Percentiles rank a stretch among this genome's conserved stretches.
Conservation (phyloP, 1,140 invertebrate genomes). For the Eueides isabella region DNA sequence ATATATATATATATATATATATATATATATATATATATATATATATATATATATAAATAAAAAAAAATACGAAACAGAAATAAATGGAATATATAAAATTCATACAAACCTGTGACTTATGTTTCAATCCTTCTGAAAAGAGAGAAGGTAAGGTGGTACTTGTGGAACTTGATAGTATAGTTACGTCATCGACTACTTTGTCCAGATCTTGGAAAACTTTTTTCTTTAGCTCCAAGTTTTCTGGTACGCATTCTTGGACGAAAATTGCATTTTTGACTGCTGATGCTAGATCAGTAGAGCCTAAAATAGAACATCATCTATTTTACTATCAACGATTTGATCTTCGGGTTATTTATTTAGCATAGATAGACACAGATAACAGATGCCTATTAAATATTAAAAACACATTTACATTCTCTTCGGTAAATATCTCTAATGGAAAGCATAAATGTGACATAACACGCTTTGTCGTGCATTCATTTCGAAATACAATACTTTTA, state of each 20-base stretch:
- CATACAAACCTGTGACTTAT: slow-evolving; percentile 85
- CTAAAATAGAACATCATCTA: slow-evolving; percentile 70
- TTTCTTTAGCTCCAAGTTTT: slow-evolving; percentile 92
- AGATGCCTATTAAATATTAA: not conserved
- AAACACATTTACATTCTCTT: not conserved
- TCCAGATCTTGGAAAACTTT: slow-evolving; percentile 92
- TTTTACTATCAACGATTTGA: not conserved
- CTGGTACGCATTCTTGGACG: slow-evolving; percentile 96
- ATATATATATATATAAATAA: too few species aligned
- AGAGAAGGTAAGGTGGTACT: slow-evolving; percentile 94
- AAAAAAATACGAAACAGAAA: too few species aligned
- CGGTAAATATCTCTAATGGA: not conserved
- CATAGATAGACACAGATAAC: not conserved
- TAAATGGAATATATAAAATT: not conserved
- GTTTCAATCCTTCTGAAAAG: slow-evolving; percentile 90
- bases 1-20: too few species aligned
- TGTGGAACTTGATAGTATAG: slow-evolving; percentile 94
- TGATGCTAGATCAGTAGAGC: slow-evolving; percentile 85
- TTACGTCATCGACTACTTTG: slow-evolving; percentile 86
- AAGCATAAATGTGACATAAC: too few species aligned
- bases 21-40: too few species aligned
- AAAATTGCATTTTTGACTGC: slow-evolving; percentile 88
- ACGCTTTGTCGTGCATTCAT: too few species aligned
- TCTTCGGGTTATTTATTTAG: too few species aligned
- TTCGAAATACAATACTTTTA: too few species aligned